Evolutionary conservation across 2,888 invertebrate genomes (phyloP), one percentile per base, ranked within the genome.

Genomic region (Galeruca laticollis): DNA sequence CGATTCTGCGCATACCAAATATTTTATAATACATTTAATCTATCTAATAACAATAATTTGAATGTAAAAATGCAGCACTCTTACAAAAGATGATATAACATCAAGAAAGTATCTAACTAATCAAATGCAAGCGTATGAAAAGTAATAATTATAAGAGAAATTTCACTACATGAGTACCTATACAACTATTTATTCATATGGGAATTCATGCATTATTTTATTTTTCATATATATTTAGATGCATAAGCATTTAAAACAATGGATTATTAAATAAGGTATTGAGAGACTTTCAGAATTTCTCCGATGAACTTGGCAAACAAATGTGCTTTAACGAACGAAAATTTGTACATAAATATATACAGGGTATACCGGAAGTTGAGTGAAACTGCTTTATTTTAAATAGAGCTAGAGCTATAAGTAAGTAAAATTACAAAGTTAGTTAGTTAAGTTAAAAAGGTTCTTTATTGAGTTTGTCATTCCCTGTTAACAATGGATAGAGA

Each of bases 11-110:
- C n/a, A n/a, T n/a, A n/a, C n/a, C n/a, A n/a, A n/a, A n/a, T n/a
- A n/a, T n/a, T n/a, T n/a, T n/a, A n/a, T n/a, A n/a, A n/a, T n/a
- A n/a, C n/a, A 26, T 26, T 26, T 26, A 6, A 26, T 5, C 6
- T 26, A 5, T 6, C 4, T 26, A 26, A 26, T 26, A 26, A 26
- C 3, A 26, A 13, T 37, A 37, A 10, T 37, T 6, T 37, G 37
- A 1, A 2, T 37, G 10, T 2, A 10, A 37, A 37, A 10, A 37
- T 37, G 26, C 26, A n/a, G n/a, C n/a, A n/a, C 9, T 62, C 51
- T 62, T 51, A 40, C 51, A 52, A 62, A 51, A 52, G 31, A 61
- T 62, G 52, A 62, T 62, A 52, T 62, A 62, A 62, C 49, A 33
- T 61, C 52, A 21, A 52, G 62, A 62, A 62, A 62, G 62, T 52